These are phyloP conservation scores for Rotaria macrura DNA, from an alignment of 2,888 invertebrate genomes.

Conservation along the genomic window DNA sequence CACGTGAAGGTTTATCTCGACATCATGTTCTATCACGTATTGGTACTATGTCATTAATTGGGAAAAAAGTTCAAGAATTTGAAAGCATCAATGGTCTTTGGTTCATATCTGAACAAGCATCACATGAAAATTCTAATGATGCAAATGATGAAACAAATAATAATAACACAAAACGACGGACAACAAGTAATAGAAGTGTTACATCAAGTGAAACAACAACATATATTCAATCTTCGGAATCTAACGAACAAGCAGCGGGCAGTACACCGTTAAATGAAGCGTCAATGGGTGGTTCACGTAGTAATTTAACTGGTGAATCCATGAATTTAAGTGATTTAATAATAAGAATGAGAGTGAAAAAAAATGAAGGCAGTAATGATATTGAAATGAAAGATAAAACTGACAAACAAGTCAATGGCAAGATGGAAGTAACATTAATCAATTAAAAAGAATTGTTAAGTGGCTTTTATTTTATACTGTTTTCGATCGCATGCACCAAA, in stretches of 20 bases:
- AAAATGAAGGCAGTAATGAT: neutral
- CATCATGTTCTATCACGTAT: slow-evolving; percentile 94
- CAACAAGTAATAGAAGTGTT: slow-evolving; percentile 19
- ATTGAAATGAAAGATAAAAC: slow-evolving; percentile 34
- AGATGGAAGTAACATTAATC: neutral
- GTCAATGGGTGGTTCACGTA: neutral
- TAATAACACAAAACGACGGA: slow-evolving; percentile 26
- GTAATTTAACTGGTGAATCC: slow-evolving; percentile 18
- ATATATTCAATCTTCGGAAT: neutral
- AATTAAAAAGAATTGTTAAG: too few relatives aligned
- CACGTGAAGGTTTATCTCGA: slow-evolving; percentile 84
- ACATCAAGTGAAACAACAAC: neutral
- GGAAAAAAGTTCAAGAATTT: slow-evolving; percentile 98
- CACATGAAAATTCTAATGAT: slow-evolving; percentile 50
- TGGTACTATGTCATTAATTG: slow-evolving; percentile 93
- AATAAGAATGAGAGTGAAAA: neutral
- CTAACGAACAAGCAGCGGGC: neutral
- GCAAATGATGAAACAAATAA: slow-evolving; percentile 46
- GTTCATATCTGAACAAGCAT: slow-evolving; percentile 67
- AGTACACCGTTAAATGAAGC: neutral
- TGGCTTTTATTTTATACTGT: too few relatives aligned
- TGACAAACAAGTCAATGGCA: slow-evolving; percentile 35
- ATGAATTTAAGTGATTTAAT: slow-evolving; percentile 21
- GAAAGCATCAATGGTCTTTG: slow-evolving; percentile 94
- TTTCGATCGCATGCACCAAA: too few relatives aligned